These are phyloP conservation scores for Rhynchomys soricoides DNA, from an alignment of 2,113 vertebrate species.

Conservation along the genomic window DNA sequence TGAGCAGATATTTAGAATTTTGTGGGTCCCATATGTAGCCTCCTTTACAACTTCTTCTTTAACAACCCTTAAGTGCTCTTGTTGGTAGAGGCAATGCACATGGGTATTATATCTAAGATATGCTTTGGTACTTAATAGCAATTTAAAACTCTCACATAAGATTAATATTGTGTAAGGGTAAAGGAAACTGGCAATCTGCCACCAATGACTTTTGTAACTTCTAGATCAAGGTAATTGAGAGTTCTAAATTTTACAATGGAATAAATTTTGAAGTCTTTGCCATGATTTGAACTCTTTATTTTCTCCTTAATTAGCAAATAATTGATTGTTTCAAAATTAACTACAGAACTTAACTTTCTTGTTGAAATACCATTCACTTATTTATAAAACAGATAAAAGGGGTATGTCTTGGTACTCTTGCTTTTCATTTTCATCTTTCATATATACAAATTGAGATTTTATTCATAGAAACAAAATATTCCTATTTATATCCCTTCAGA, in stretches of 20 bases:
- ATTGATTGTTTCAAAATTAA: background rate
- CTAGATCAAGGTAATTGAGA: background rate
- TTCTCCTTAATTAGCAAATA: constrained; percentile 17
- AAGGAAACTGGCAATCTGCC: constrained; percentile 54
- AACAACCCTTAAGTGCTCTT: constrained; percentile 6
- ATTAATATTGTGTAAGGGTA: constrained; percentile 10
- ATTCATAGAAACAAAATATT: constrained; percentile 59
- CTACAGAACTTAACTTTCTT: background rate
- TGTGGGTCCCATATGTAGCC: background rate
- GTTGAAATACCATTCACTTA: accelerated
- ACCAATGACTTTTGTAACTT: constrained; percentile 17
- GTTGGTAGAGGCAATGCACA: background rate
- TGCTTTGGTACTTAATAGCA: constrained; percentile 8
- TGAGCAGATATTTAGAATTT: background rate
- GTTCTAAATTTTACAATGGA: background rate
- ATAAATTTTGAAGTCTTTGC: background rate
- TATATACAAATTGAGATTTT: background rate
- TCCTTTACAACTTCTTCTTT: background rate
- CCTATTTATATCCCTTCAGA: background rate
- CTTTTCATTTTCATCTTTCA: constrained; percentile 46
- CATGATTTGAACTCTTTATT: background rate
- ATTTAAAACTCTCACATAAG: constrained; percentile 54
- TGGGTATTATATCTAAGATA: constrained; percentile 11
- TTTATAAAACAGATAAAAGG: constrained; percentile 9
- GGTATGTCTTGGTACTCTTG: background rate